Evolutionary conservation across 2,113 vertebrate species (phyloP), one percentile per base, ranked within the genome.

Genomic region (Misgurnus anguillicaudatus): DNA sequence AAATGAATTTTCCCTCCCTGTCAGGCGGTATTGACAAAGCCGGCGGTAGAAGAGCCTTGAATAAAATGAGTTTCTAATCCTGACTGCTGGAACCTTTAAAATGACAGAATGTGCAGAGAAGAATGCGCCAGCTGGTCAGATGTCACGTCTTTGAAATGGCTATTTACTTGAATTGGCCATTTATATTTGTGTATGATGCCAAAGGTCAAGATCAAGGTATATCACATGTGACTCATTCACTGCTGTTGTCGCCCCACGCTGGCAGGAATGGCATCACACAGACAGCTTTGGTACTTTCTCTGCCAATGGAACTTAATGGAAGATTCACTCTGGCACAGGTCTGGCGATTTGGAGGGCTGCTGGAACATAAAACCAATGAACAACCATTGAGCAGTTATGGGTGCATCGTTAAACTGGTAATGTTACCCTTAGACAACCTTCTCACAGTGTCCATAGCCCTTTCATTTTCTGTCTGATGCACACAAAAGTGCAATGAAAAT

Each of bases 301-400:
- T 77, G 84, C 83, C 87, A 90, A 69, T 16, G 65, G 81, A 83
- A 82, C 84, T 86, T 80, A 87, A 85, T 31, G 24, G 24, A 86
- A 86, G 86, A 82, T 83, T 85, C 77, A 66, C 81, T 80, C 83
- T 88, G 81, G 86, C 88, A 87, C 84, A 85, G 84, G 85, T 87
- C 80, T 89, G 89, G 89, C 88, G 39, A 47, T 67, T 68, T 57
- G 53, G 14, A 19, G 8, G 62, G 55, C 24, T 74, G 42, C 55
- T 74, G 41, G 41, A 75, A 8, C 42, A 36, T 36, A 57, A 75
- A 64, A 51, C 6, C 31, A 53, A 24, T 51, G 45, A 51, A 24
- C 36, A 63, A 63, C 16, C 58, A 51, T 10, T 36, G 42, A 48
- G 16, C 21, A 38, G 21, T 64, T 63, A 48, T 31, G 60, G 14